phyloP scores from a whole-genome alignment of 2,888 invertebrate genomes.

The Epinotia demarniana region DNA sequence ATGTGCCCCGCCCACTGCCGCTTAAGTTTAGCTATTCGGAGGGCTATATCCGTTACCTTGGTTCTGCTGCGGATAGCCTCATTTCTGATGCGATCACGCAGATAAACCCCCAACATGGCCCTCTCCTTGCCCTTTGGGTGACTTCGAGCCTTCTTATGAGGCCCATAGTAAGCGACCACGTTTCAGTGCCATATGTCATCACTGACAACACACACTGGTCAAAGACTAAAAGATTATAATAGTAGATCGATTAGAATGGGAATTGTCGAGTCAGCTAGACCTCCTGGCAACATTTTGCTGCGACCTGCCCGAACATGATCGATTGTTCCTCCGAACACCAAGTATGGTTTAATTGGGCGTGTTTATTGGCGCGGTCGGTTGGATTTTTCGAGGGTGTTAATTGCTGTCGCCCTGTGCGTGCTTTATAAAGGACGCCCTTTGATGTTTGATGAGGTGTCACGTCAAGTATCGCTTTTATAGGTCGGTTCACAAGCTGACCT shows the following conservation, averaged over 20 bases:
- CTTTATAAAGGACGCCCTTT: conserved; percentile 26
- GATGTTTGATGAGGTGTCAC: conserved; percentile 19
- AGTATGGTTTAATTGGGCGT: conserved; percentile 55
- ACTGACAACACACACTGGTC: no score
- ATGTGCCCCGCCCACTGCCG: no score
- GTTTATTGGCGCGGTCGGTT: conserved; percentile 40
- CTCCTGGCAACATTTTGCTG: conserved; percentile 28
- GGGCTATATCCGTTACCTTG: no score
- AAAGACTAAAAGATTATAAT: no score
- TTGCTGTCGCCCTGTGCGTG: conserved; percentile 31
- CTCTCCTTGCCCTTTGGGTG: no score
- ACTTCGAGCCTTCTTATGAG: no score
- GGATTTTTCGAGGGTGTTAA: conserved; percentile 38
- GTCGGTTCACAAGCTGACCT: conserved; percentile 1
- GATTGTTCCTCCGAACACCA: conserved; percentile 49
- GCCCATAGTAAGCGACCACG: no score
- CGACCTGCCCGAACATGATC: conserved; percentile 42
- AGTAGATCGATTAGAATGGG: neutral
- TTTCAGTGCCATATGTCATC: no score
- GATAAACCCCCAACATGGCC: no score
- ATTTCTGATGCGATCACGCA: no score
- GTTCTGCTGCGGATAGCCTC: no score
- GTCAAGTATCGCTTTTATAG: neutral
- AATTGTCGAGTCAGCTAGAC: neutral
- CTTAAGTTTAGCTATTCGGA: no score